These are phyloP conservation scores for Procambarus clarkii DNA, from an alignment of 1,140 invertebrate genomes.

Conservation along the genomic window DNA sequence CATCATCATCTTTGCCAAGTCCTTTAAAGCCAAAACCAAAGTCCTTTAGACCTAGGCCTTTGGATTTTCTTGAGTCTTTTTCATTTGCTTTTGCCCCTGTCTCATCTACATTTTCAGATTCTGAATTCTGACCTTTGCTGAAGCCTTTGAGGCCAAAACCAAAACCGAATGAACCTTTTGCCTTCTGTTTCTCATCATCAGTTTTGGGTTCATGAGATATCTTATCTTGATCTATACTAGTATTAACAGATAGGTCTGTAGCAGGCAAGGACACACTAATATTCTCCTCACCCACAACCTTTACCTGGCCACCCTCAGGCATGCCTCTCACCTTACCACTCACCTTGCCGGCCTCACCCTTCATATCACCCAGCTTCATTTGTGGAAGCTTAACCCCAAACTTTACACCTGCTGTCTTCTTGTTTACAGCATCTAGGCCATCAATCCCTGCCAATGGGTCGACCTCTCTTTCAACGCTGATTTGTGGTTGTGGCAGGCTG, in stretches of 20 bases:
- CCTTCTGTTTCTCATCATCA: constrained; percentile 60
- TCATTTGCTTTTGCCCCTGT: not conserved
- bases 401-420: constrained; percentile 29
- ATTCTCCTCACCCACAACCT: constrained; percentile 2
- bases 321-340: not conserved
- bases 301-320: not conserved
- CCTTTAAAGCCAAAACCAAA: constrained; percentile 48
- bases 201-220: constrained; percentile 56
- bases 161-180: constrained; percentile 50
- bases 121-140: not conserved
- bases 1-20: constrained; percentile 27
- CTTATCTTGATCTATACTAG: constrained; percentile 7
- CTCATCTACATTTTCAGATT: constrained; percentile 9
- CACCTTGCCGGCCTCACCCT: not conserved
- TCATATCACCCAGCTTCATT: constrained; percentile 11
- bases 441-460: not conserved
- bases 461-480: constrained; percentile 42
- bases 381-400: constrained; percentile 58
- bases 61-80: not conserved
- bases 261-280: constrained; percentile 14
- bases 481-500: constrained; percentile 19
- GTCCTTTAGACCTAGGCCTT: constrained; percentile 12
- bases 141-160: constrained; percentile 32
- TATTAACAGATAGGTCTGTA: constrained; percentile 6
- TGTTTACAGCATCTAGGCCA: not conserved